Conservation (phyloP, 1,140 invertebrate species). For the Drosophila bifasciata region DNA sequence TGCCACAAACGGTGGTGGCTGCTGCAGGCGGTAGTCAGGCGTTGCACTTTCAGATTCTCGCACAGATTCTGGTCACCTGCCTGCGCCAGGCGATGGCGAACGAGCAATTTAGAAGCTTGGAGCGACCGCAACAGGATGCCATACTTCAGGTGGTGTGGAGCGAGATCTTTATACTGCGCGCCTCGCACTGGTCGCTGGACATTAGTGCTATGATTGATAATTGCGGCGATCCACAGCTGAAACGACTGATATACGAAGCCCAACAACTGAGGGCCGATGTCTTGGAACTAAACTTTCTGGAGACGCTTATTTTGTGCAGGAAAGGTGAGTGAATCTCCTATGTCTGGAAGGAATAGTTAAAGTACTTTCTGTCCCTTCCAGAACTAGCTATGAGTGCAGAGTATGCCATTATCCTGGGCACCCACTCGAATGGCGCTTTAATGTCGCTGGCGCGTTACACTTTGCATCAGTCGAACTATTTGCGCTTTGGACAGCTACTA, state of each 20-base stretch:
- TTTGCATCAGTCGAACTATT: conserved; percentile 70
- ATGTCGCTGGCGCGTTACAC: conserved; percentile 74
- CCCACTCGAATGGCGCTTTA: conserved; percentile 68
- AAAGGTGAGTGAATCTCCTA: conserved; percentile 84
- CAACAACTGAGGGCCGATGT: conserved; percentile 85
- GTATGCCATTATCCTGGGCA: conserved; percentile 62
- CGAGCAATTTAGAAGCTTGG: conserved; percentile 84
- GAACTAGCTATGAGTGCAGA: conserved; percentile 66
- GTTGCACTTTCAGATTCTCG: conserved; percentile 84
- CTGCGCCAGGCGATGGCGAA: conserved; percentile 86
- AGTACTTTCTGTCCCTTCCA: conserved; percentile 18
- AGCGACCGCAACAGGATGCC: conserved; percentile 85
- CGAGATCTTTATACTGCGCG: conserved; percentile 86
- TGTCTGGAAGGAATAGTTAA: no score
- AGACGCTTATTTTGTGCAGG: conserved; percentile 87
- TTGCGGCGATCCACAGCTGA: conserved; percentile 73
- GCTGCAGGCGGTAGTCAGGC: conserved; percentile 33
- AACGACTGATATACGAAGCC: conserved; percentile 66
- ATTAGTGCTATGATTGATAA: conserved; percentile 79
- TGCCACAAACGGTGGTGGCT: not conserved
- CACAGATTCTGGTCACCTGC: conserved; percentile 86
- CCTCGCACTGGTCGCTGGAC: conserved; percentile 87
- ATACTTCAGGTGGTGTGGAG: conserved; percentile 86
- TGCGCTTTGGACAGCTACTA: conserved; percentile 75
- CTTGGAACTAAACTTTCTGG: conserved; percentile 87